Evolutionary conservation across 1,140 invertebrate genomes (phyloP).

Genomic region (Probaryconus sp.): DNA sequence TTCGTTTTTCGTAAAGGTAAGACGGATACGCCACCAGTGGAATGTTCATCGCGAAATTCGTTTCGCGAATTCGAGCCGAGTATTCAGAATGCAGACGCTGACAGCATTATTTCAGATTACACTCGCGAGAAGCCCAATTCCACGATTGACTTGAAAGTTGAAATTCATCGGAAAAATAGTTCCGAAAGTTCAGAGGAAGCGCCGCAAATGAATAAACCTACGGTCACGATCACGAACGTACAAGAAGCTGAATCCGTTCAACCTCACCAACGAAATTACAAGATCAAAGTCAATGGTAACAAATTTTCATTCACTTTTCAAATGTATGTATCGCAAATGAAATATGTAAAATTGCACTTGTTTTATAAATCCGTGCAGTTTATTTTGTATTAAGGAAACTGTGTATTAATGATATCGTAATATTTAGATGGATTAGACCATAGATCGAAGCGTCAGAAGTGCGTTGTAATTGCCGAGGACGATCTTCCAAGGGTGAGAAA

Average conservation of each 20-base stretch:
- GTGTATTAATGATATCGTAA: too few species aligned
- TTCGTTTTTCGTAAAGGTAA: conserved; percentile 64
- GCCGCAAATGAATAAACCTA: conserved; percentile 69
- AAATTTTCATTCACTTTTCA: too few species aligned
- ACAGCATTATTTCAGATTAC: conserved; percentile 77
- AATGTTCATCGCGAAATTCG: conserved; percentile 82
- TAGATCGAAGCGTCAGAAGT: conserved; percentile 65
- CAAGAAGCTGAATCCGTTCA: conserved; percentile 8
- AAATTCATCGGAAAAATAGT: conserved; percentile 94
- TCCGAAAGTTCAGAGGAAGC: conserved; percentile 87
- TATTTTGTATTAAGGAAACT: too few species aligned
- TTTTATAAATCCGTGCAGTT: too few species aligned
- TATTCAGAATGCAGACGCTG: conserved; percentile 73
- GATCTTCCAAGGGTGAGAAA: conserved; percentile 64
- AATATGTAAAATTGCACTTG: too few species aligned
- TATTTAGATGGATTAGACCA: too few species aligned
- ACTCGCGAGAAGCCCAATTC: conserved; percentile 76
- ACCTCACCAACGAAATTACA: conserved; percentile 20
- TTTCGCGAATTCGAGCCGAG: conserved; percentile 74
- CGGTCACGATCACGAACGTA: conserved; percentile 55
- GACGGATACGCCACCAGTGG: conserved; percentile 79
- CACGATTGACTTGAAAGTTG: conserved; percentile 89
- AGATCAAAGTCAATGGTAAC: background rate
- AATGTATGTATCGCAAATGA: too few species aligned
- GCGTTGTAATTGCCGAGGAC: conserved; percentile 67